A percentile compares a stretch with the other conserved stretches of the same genome.
Evolutionary conservation across 2,888 invertebrate species (phyloP).

Genomic region (Conistra vaccinii): DNA sequence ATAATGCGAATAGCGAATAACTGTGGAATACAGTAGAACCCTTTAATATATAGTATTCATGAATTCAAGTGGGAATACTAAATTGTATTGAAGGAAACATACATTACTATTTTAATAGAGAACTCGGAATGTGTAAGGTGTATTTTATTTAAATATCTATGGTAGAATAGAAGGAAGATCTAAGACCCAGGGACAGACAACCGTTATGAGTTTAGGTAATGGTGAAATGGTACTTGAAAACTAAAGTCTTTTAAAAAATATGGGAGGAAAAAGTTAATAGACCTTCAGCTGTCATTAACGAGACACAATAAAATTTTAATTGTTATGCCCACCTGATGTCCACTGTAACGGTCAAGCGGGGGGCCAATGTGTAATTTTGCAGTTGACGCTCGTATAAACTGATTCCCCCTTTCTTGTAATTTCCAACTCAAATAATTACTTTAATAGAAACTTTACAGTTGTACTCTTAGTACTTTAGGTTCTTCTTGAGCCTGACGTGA

Average conservation of each 20-base stretch:
- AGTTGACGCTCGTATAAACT: background rate
- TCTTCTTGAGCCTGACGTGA: constrained; percentile 13
- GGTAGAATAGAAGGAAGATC: background rate
- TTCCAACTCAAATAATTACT: background rate
- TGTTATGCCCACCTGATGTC: no score
- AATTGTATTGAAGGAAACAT: background rate
- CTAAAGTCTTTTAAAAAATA: background rate
- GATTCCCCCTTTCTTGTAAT: no score
- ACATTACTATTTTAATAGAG: constrained; percentile 26
- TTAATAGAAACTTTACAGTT: constrained; percentile 12
- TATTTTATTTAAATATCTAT: background rate
- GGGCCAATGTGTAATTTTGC: background rate
- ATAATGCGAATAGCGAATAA: constrained; percentile 10
- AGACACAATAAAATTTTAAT: no score
- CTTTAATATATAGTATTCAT: constrained; percentile 24
- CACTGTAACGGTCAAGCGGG: no score
- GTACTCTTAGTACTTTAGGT: constrained; percentile 2
- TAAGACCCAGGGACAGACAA: background rate
- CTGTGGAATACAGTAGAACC: background rate
- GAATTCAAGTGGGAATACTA: constrained; percentile 20
- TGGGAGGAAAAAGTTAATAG: background rate
- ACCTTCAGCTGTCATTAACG: no score
- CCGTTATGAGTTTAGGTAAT: background rate
- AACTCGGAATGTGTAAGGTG: background rate
- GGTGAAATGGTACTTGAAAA: background rate